These are phyloP conservation scores for Setipinna tenuifilis DNA, from an alignment of 2,797 vertebrate genomes.

Conservation along the genomic window DNA sequence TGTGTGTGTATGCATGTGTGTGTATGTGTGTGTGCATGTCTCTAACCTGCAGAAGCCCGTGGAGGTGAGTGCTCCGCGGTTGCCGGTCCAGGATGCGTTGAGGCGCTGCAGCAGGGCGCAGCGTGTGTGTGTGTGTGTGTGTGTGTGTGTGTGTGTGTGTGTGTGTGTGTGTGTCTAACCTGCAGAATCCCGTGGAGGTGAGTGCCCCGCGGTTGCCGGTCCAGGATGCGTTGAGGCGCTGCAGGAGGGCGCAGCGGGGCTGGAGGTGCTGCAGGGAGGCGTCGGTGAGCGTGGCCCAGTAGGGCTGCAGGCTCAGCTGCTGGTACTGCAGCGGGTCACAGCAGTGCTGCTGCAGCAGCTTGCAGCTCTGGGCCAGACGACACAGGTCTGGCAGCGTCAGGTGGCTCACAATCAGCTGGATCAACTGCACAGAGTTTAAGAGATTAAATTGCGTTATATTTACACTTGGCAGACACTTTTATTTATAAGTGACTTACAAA, in stretches of 20 bases:
- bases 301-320: conserved; percentile 97
- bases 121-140: background rate
- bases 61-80: conserved; percentile 89
- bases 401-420: conserved; percentile 97
- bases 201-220: conserved; percentile 93
- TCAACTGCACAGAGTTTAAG: conserved; percentile 76
- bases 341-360: conserved; percentile 95
- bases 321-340: conserved; percentile 96
- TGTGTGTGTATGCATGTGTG: background rate
- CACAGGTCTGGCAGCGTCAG: conserved; percentile 94
- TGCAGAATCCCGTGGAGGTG: conserved; percentile 91
- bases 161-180: conserved; percentile 75
- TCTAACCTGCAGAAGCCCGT: conserved; percentile 94
- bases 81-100: conserved; percentile 98
- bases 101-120: conserved; percentile 94
- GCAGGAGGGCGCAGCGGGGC: conserved; percentile 91
- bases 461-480: too few species aligned
- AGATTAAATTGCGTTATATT: conserved; percentile 20
- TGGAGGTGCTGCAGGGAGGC: conserved; percentile 89
- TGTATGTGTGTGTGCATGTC: conserved; percentile 31
- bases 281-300: conserved; percentile 93
- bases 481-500: too few species aligned
- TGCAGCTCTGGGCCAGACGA: conserved; percentile 95
- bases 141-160: background rate
- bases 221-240: conserved; percentile 98